Conservation (phyloP, 2,888 invertebrate species). For the Leptinotarsa tumamoca region DNA sequence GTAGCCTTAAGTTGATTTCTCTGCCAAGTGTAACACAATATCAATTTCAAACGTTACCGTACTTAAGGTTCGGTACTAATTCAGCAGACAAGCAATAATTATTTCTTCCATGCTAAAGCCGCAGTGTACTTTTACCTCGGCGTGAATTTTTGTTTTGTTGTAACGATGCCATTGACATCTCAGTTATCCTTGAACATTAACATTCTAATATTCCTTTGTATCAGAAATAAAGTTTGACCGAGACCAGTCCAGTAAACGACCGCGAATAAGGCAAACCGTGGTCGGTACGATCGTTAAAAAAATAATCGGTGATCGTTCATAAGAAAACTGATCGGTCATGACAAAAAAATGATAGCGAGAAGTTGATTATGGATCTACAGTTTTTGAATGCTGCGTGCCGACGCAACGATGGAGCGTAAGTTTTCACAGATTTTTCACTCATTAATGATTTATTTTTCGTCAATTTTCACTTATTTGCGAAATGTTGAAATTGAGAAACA, state of each 20-base stretch:
- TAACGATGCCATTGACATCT: conserved; percentile 48
- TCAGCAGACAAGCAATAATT: conserved; percentile 25
- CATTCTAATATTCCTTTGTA: conserved; percentile 48
- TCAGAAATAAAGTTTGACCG: conserved; percentile 36
- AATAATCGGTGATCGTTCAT: not conserved
- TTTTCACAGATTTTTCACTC: not conserved
- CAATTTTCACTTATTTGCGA: not conserved
- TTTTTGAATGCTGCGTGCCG: not conserved
- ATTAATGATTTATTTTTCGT: not conserved
- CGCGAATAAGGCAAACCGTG: conserved; percentile 23
- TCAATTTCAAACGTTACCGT: conserved; percentile 2
- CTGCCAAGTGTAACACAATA: not conserved
- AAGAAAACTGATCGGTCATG: conserved; percentile 1
- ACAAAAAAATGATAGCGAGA: not conserved
- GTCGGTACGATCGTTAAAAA: not conserved
- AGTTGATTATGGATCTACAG: conserved; percentile 13
- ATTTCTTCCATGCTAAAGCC: conserved; percentile 16
- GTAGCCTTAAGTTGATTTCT: not conserved
- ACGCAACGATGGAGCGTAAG: not conserved
- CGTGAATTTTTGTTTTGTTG: conserved; percentile 44
- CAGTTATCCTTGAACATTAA: conserved; percentile 45
- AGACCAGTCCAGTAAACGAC: conserved; percentile 35
- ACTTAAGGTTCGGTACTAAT: not conserved
- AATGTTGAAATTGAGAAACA: conserved; percentile 5
- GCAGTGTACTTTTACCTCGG: conserved; percentile 41